Evolutionary conservation across 2,888 invertebrate genomes (phyloP).

Genomic region (Nycteola revayana): DNA sequence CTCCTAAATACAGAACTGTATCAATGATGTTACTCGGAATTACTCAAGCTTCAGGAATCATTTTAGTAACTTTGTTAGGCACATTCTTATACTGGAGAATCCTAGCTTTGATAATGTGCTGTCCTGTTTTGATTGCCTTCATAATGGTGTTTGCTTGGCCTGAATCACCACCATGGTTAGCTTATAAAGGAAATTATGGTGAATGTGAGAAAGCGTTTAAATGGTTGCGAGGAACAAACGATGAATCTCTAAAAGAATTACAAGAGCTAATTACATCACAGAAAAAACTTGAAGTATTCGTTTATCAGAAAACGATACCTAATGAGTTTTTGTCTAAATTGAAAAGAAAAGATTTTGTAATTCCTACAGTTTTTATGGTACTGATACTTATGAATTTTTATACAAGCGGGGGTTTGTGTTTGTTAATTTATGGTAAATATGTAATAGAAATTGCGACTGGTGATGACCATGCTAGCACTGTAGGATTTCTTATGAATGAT

Average conservation of each 20-base stretch:
- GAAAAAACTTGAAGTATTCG: conserved; percentile 1
- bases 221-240: conserved; percentile 13
- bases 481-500: not conserved
- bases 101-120: conserved; percentile 1
- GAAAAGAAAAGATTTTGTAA: conserved; percentile 1
- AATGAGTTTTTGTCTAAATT: not conserved
- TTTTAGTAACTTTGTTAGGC: conserved; percentile 3
- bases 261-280: conserved; percentile 7
- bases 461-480: not conserved
- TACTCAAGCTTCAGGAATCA: conserved; percentile 13
- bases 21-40: conserved; percentile 19
- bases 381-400: conserved; percentile 4
- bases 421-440: conserved; percentile 1
- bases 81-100: conserved; percentile 3
- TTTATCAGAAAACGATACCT: not conserved
- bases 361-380: not conserved
- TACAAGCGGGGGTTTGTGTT: not conserved
- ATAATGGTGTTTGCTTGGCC: conserved; percentile 17
- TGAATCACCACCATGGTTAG: conserved; percentile 28
- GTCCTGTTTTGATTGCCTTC: not conserved
- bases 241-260: conserved; percentile 8
- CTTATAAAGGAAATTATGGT: conserved; percentile 21
- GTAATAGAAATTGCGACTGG: conserved; percentile 1
- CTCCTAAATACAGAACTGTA: conserved; percentile 18
- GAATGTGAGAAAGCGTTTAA: conserved; percentile 16